phyloP scores from a whole-genome alignment of 2,888 invertebrate species.

The Callimorpha dominula region DNA sequence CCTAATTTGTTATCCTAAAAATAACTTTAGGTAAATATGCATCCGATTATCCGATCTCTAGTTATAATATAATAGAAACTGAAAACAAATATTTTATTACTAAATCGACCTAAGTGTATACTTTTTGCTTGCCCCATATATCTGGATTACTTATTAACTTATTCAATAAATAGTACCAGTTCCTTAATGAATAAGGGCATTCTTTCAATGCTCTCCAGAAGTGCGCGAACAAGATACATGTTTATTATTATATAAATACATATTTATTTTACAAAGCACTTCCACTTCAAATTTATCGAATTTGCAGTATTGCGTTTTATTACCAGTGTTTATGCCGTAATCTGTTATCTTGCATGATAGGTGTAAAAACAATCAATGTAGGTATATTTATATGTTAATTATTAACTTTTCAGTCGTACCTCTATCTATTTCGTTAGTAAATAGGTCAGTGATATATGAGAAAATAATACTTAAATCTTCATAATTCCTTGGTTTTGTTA shows the following conservation, averaged over 20 bases:
- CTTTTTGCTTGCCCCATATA: background rate
- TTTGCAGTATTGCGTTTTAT: no score
- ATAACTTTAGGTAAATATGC: no score
- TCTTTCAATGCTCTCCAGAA: background rate
- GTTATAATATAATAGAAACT: background rate
- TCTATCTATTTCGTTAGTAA: no score
- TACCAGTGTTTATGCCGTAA: no score
- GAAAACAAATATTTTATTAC: background rate
- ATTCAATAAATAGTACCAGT: no score
- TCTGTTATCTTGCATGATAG: background rate
- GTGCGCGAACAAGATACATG: background rate
- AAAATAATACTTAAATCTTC: no score
- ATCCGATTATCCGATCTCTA: no score
- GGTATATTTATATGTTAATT: background rate
- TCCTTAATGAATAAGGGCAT: no score
- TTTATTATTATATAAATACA: background rate
- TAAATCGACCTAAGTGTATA: background rate
- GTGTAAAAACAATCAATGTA: background rate
- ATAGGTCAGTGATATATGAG: no score
- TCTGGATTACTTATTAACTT: background rate
- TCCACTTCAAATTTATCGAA: no score
- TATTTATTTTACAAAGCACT: background rate
- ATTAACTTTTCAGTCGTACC: background rate
- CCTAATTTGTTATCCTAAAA: no score
- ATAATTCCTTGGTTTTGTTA: no score